phyloP scores from a whole-genome alignment of 2,888 invertebrate species.

The Amorpha juglandis region DNA sequence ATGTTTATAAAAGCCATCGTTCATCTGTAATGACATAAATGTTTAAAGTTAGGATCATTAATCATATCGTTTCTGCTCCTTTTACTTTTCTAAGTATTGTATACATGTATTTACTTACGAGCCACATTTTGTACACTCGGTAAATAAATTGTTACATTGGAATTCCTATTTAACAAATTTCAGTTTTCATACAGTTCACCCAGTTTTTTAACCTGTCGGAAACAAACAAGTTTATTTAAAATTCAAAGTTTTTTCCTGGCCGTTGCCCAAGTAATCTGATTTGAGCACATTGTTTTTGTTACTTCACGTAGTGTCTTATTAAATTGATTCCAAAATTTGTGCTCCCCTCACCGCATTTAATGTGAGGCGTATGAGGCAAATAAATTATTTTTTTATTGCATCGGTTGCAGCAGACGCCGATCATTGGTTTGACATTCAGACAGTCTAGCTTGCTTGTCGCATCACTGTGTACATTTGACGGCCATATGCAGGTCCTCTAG shows the following conservation, averaged over 20 bases:
- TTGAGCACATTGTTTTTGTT: constrained; percentile 40
- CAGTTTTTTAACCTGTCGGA: neutral
- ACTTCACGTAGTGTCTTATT: constrained; percentile 7
- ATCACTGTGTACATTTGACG: constrained; percentile 53
- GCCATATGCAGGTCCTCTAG: constrained; percentile 45
- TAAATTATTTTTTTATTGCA: constrained; percentile 83
- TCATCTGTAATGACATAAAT: constrained; percentile 43
- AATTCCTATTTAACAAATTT: neutral
- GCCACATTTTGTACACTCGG: constrained; percentile 8
- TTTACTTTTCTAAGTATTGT: constrained; percentile 31
- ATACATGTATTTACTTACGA: constrained; percentile 1
- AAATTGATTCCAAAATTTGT: constrained; percentile 44
- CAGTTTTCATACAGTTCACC: neutral
- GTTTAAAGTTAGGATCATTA: constrained; percentile 38
- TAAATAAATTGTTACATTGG: neutral
- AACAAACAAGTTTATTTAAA: neutral
- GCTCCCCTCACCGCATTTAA: constrained; percentile 74
- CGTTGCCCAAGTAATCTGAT: constrained; percentile 41
- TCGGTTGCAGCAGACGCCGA: constrained; percentile 71
- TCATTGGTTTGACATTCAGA: constrained; percentile 85
- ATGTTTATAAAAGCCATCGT: constrained; percentile 46
- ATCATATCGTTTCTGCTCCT: constrained; percentile 21
- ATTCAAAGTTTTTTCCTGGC: constrained; percentile 37
- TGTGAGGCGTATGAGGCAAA: constrained; percentile 75
- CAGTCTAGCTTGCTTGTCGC: constrained; percentile 80